Base-by-base conservation (phyloP, 2,888 invertebrate species). In the Caenorhabditis drosophilae region DNA sequence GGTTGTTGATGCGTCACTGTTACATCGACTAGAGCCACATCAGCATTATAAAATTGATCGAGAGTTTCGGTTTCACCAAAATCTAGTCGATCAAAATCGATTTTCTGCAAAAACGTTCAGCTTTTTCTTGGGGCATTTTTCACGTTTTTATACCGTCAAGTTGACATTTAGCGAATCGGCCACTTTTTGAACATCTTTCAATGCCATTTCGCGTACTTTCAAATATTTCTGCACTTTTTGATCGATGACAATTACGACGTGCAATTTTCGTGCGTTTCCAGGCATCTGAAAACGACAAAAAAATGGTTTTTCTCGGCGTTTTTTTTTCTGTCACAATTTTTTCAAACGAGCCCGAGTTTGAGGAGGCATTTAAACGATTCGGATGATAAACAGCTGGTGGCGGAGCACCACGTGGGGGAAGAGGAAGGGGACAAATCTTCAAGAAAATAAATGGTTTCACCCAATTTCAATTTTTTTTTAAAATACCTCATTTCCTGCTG, bases 1-100 rank as follows among this genome's bases (percentile, higher is more conserved):
- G 93, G 92, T 84, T 95, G 94, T 85, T 98, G 97, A 25, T 91
- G 86, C 78, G 91, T 80, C 51, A 95, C 87, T 34, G 93, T 93
- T 76, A 97, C 88, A 85, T 98, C 98, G 41, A 97, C 93, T 38
- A 98, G 88, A 0, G 93, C 95, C 44, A 97, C 93, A 85, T 98
- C 97, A 0, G 98, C 97, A 88, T 95, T 95, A 86, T 97, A 97
- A 86, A 98, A 97, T 73, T 90, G 90, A 84, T 96, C 95, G 80
- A 96, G 86, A 0, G 92, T 92, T 85, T 92, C 92, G 15, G 93
- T 91, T 86, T 97, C 97, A 0, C 96, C 97, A 86, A 95, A 97
- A 86, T 98, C 97, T 73, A 97, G 87, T 84, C 93, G 93, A 84
- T 97, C 93, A 88, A 95, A 97, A 91, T 81, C 79, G 49, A 82